These are phyloP conservation scores for Poecilia wingei DNA, from an alignment of 2,797 vertebrate species.

Conservation along the genomic window DNA sequence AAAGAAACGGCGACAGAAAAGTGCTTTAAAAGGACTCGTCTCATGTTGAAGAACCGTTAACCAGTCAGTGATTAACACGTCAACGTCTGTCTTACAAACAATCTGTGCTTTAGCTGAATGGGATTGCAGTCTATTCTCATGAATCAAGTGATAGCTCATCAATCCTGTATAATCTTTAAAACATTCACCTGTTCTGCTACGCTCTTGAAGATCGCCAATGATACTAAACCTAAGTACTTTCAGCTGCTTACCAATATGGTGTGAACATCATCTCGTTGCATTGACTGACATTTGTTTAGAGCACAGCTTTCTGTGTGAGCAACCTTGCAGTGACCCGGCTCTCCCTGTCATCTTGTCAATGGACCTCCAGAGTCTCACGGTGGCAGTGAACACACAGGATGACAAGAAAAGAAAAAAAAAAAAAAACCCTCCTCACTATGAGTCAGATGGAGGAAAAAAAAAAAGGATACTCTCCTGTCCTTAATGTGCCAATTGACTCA, in stretches of 20 bases:
- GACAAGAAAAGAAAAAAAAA: slow-evolving; percentile 38
- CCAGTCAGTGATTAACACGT: neutral
- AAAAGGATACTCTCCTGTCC: slow-evolving; percentile 69
- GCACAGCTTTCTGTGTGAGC: neutral
- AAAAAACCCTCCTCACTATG: slow-evolving; percentile 9
- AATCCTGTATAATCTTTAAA: neutral
- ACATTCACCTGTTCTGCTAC: neutral
- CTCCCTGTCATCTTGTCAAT: slow-evolving; percentile 41
- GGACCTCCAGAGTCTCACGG: slow-evolving; percentile 43
- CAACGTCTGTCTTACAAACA: neutral
- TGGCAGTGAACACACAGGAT: slow-evolving; percentile 51
- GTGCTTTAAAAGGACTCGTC: neutral
- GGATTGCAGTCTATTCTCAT: neutral
- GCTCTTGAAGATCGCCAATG: neutral
- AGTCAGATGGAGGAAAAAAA: slow-evolving; percentile 36
- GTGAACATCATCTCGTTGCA: slow-evolving; percentile 45
- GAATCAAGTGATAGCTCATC: neutral
- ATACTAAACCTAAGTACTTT: neutral
- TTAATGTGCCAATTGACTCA: slow-evolving; percentile 75
- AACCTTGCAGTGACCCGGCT: slow-evolving; percentile 34
- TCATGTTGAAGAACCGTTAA: neutral
- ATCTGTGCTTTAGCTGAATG: neutral
- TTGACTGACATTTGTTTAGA: slow-evolving; percentile 26
- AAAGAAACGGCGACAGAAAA: neutral
- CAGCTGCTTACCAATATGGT: neutral